These are phyloP conservation scores for Scylla paramamosain DNA, from an alignment of 1,140 invertebrate species.

Conservation along the genomic window DNA sequence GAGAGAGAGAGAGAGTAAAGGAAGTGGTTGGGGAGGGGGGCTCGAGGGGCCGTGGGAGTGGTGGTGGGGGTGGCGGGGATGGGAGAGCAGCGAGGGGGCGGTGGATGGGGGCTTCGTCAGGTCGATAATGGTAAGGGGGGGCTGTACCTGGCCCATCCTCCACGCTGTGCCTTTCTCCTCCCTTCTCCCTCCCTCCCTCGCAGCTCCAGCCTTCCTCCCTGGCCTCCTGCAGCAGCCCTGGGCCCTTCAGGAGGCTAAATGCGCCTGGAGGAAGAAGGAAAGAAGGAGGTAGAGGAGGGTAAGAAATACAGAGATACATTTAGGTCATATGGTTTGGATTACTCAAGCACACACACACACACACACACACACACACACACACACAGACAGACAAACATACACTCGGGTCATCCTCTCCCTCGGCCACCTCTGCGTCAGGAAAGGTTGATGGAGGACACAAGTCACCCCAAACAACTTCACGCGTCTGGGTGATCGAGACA, in stretches of 20 bases:
- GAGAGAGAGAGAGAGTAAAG: conserved; percentile 2
- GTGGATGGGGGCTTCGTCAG: background rate
- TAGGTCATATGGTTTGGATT: background rate
- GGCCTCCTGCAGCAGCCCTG: background rate
- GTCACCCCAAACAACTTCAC: background rate
- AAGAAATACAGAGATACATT: conserved; percentile 15
- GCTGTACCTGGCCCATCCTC: conserved; percentile 6
- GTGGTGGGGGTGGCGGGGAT: background rate
- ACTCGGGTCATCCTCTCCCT: background rate
- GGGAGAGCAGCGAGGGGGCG: background rate
- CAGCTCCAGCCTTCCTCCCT: background rate
- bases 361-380: conserved; percentile 2
- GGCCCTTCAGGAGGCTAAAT: background rate
- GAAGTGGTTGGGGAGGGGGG: background rate
- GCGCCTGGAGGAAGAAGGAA: background rate
- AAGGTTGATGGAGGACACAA: background rate
- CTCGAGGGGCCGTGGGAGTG: background rate
- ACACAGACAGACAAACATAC: background rate
- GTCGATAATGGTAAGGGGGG: background rate
- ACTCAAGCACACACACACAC: background rate
- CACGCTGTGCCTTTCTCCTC: background rate
- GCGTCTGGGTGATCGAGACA: background rate
- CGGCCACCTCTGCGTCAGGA: background rate
- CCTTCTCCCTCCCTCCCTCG: background rate
- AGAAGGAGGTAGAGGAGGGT: background rate